Evolutionary conservation across 2,113 vertebrate species (phyloP).

Genomic region (Ceratotherium simum): DNA sequence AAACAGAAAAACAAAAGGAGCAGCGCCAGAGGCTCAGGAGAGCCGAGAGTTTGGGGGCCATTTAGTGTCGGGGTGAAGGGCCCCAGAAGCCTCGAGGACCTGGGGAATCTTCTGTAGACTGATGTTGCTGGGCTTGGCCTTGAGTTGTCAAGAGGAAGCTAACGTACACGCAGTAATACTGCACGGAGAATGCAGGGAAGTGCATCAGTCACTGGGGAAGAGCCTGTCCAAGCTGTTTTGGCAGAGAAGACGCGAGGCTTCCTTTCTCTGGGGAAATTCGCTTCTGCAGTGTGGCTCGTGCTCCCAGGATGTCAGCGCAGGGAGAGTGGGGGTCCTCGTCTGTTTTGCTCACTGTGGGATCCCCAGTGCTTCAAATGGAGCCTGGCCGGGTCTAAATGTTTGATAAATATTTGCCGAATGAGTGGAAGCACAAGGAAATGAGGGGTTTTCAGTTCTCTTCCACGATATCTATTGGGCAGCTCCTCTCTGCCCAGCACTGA

Average conservation of each 20-base stretch:
- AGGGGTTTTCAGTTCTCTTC: background rate
- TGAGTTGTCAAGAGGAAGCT: slow-evolving; percentile 53
- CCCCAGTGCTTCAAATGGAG: background rate
- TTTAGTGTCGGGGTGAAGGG: background rate
- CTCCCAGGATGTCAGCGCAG: background rate
- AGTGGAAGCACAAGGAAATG: background rate
- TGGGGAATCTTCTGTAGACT: background rate
- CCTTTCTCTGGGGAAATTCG: background rate
- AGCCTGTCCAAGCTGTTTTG: background rate
- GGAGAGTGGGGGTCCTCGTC: background rate
- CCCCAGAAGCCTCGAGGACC: background rate
- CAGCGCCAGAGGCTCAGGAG: background rate
- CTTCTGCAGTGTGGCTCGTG: background rate
- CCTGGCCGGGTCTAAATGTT: background rate
- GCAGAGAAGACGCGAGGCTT: background rate
- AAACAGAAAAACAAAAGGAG: too few relatives aligned
- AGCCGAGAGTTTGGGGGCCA: background rate
- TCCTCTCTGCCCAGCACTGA: background rate
- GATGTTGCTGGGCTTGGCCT: background rate
- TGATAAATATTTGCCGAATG: background rate
- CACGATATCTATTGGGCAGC: background rate
- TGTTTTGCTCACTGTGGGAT: background rate
- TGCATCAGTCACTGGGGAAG: background rate
- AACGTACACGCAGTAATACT: background rate
- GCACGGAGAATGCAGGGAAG: background rate